Percentiles rank a stretch among this genome's conserved stretches.
Evolutionary conservation across 2,113 vertebrate genomes (phyloP).

Genomic region (Corvus cornix): DNA sequence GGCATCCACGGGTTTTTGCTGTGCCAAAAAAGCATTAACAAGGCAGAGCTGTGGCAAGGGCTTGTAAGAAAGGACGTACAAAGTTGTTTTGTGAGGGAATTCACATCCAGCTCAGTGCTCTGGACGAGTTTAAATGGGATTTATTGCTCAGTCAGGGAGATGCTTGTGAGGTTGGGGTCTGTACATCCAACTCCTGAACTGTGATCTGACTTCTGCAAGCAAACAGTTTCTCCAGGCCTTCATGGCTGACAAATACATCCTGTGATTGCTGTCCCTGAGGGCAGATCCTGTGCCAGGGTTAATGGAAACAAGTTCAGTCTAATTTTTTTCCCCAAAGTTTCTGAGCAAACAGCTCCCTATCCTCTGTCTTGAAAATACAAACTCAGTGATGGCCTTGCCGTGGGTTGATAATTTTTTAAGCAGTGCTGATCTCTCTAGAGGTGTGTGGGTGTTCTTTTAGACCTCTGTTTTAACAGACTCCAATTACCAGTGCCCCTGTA

Average conservation of each 20-base stretch:
- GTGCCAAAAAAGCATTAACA: not conserved
- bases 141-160: not conserved
- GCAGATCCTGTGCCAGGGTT: not conserved
- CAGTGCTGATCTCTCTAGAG: not conserved
- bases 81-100: not conserved
- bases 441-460: not conserved
- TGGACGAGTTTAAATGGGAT: not conserved
- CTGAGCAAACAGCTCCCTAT: not conserved
- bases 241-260: not conserved
- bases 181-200: not conserved
- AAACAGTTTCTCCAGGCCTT: not conserved
- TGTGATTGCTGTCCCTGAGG: not conserved
- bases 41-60: not conserved
- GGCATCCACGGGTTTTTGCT: not conserved
- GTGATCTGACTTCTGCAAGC: not conserved
- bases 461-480: not conserved
- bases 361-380: not conserved
- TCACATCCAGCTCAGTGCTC: not conserved
- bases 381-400: not conserved
- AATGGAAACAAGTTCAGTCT: not conserved
- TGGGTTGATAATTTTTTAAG: not conserved
- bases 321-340: not conserved
- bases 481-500: not conserved
- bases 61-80: not conserved
- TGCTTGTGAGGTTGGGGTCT: not conserved